These are phyloP conservation scores for Leptobrachium ailaonicum DNA, from an alignment of 2,113 vertebrate species.

Conservation along the genomic window DNA sequence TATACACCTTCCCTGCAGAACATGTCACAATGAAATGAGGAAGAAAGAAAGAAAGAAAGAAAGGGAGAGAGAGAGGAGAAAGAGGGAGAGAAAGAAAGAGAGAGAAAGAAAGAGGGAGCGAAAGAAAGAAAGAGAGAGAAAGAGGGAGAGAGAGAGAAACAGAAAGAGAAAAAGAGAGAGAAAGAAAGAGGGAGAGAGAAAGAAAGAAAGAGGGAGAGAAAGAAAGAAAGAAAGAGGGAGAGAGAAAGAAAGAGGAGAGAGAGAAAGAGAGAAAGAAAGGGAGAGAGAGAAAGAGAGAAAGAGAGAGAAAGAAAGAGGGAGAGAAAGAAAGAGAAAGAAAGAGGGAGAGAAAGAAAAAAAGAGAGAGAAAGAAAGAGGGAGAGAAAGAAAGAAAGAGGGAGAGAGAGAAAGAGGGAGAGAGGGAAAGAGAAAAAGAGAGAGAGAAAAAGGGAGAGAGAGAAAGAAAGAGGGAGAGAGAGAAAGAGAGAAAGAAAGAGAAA, in stretches of 20 bases:
- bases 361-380: not conserved
- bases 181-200: not conserved
- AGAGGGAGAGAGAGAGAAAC: not conserved
- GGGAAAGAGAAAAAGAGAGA: no score
- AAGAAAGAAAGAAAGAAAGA: not conserved
- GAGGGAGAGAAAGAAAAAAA: not conserved
- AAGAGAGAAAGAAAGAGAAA: not conserved
- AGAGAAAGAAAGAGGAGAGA: not conserved
- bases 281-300: not conserved
- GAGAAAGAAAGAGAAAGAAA: not conserved
- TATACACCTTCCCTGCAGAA: no score
- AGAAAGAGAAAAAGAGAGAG: not conserved
- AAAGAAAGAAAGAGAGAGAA: not conserved
- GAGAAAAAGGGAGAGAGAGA: not conserved
- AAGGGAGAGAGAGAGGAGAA: not conserved
- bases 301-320: not conserved
- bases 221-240: not conserved
- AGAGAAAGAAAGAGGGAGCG: not conserved
- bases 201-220: not conserved
- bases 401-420: not conserved
- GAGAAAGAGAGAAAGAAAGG: not conserved
- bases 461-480: not conserved
- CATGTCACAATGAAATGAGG: not conserved
- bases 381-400: not conserved
- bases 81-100: not conserved